phyloP scores from a whole-genome alignment of 2,797 vertebrate genomes.

The Ara ararauna region DNA sequence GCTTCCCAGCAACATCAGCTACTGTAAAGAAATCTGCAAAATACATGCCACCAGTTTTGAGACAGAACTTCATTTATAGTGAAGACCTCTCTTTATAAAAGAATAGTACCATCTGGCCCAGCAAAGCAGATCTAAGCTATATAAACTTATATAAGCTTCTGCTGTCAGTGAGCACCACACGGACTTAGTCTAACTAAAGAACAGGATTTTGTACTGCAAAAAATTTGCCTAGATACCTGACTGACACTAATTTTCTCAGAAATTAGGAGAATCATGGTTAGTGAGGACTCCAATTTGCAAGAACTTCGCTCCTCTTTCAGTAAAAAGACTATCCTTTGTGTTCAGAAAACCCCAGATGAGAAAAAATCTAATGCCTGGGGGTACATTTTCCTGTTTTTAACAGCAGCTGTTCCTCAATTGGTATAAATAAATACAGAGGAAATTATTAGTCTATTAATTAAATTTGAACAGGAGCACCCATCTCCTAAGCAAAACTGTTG shows the following conservation, averaged over 20 bases:
- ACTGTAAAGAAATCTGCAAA: neutral
- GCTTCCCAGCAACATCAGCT: neutral
- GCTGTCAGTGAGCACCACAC: neutral
- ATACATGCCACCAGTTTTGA: neutral
- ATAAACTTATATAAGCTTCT: slow-evolving; percentile 40
- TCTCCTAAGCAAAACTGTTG: neutral
- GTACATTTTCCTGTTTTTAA: neutral
- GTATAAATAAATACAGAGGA: slow-evolving; percentile 8
- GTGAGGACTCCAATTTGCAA: neutral
- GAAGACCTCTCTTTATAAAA: slow-evolving; percentile 29
- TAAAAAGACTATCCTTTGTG: neutral
- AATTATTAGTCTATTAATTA: slow-evolving; percentile 49
- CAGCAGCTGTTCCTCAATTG: neutral
- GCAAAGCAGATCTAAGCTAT: neutral
- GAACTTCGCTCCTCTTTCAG: neutral
- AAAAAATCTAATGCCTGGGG: neutral
- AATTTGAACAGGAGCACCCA: neutral
- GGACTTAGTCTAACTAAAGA: neutral
- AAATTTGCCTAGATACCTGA: neutral
- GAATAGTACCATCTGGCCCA: slow-evolving; percentile 19
- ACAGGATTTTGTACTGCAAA: neutral
- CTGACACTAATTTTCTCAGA: neutral
- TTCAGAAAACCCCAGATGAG: neutral
- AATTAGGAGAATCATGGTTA: neutral
- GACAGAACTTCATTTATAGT: neutral